Conservation (phyloP, 2,797 vertebrate genomes). For the Chiroxiphia lanceolata region DNA sequence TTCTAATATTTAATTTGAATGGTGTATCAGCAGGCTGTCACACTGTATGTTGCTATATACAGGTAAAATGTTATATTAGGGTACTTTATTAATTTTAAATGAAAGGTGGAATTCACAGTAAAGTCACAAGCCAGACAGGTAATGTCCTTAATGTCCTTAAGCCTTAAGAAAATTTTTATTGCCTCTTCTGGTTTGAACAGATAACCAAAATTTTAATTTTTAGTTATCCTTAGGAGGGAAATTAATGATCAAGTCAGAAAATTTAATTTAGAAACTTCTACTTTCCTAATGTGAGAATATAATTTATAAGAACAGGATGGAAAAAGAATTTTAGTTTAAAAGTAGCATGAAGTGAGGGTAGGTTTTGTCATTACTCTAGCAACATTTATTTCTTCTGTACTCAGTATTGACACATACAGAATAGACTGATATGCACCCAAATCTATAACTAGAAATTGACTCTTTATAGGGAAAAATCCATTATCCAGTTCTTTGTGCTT, state of each 20-base stretch:
- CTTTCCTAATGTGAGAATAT: background rate
- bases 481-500: slow-evolving; percentile 34
- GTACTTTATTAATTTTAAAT: background rate
- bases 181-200: background rate
- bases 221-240: background rate
- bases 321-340: background rate
- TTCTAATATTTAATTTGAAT: background rate
- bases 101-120: background rate
- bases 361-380: background rate
- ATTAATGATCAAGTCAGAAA: background rate
- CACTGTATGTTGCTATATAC: background rate
- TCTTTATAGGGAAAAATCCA: slow-evolving; percentile 34
- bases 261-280: slow-evolving; percentile 19
- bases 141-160: background rate
- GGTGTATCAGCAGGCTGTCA: background rate
- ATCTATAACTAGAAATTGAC: slow-evolving; percentile 6
- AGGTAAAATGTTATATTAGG: background rate
- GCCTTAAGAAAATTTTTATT: background rate
- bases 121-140: background rate
- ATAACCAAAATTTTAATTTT: background rate
- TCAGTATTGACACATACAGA: background rate
- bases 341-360: background rate
- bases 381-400: background rate
- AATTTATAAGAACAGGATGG: background rate
- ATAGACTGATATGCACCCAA: background rate